Evolutionary conservation across 2,113 vertebrate species (phyloP).

Genomic region (Apistogramma diplotaenia): DNA sequence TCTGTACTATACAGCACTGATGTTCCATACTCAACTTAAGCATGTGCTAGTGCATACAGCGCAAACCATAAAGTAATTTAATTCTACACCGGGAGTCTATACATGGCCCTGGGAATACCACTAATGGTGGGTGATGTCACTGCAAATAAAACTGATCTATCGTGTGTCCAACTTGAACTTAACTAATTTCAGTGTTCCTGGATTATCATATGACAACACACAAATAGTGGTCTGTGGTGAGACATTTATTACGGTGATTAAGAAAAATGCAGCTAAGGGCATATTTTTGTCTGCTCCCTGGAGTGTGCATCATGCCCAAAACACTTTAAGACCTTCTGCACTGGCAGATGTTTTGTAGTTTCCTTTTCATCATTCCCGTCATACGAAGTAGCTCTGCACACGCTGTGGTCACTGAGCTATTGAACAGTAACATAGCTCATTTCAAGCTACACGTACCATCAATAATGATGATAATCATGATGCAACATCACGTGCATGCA

Average conservation of each 20-base stretch:
- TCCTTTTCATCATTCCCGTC: background rate
- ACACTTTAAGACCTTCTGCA: background rate
- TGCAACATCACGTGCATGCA: background rate
- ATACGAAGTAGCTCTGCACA: background rate
- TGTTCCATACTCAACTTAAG: background rate
- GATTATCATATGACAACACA: constrained; percentile 18
- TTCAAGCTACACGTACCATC: constrained; percentile 10
- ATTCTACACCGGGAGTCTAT: constrained; percentile 31
- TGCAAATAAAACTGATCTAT: constrained; percentile 23
- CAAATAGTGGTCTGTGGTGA: constrained; percentile 28
- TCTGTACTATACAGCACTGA: background rate
- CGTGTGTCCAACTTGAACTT: constrained; percentile 10
- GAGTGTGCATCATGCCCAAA: background rate
- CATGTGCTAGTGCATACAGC: constrained; percentile 16
- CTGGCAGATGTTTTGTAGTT: background rate
- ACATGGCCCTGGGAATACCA: constrained; percentile 46
- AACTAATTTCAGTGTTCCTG: constrained; percentile 26
- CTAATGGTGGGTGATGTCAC: constrained; percentile 62
- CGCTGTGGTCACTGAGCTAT: background rate
- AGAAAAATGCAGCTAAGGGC: constrained; percentile 16
- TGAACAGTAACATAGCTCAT: background rate
- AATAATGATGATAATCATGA: constrained; percentile 10
- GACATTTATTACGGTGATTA: constrained; percentile 9
- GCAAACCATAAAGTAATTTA: constrained; percentile 46
- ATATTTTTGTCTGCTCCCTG: background rate